phyloP scores from a whole-genome alignment of 2,888 invertebrate genomes.

The Spisula subtruncata region DNA sequence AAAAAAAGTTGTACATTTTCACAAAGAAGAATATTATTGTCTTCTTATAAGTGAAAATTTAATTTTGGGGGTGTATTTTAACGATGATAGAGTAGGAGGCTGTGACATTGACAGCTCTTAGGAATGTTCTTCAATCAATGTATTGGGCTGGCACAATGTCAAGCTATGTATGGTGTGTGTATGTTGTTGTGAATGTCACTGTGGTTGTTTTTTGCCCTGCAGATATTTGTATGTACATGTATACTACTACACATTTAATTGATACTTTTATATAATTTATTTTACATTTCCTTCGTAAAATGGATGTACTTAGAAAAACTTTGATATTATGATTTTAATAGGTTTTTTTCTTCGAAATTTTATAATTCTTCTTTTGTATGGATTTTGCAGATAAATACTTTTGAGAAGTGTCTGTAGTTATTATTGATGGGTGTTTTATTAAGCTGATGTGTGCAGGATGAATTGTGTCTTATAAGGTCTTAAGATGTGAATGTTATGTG shows the following conservation, averaged over 20 bases:
- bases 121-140: not conserved
- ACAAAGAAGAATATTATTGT: too few species aligned
- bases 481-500: too few species aligned
- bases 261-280: too few species aligned
- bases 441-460: not conserved
- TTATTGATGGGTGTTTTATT: not conserved
- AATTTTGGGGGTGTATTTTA: not conserved
- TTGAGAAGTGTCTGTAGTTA: not conserved
- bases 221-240: not conserved
- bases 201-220: not conserved
- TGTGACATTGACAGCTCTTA: too few species aligned
- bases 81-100: not conserved
- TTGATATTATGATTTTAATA: not conserved
- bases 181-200: conserved; percentile 11
- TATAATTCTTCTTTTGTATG: too few species aligned
- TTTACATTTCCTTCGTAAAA: too few species aligned
- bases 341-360: not conserved
- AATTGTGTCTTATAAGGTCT: too few species aligned
- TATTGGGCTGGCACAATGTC: not conserved
- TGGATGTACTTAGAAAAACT: not conserved
- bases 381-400: not conserved
- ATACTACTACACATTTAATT: too few species aligned
- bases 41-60: too few species aligned
- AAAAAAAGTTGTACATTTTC: too few species aligned
- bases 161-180: not conserved